These are phyloP conservation scores for Poecilia picta DNA, from an alignment of 2,797 vertebrate genomes.

Conservation along the genomic window DNA sequence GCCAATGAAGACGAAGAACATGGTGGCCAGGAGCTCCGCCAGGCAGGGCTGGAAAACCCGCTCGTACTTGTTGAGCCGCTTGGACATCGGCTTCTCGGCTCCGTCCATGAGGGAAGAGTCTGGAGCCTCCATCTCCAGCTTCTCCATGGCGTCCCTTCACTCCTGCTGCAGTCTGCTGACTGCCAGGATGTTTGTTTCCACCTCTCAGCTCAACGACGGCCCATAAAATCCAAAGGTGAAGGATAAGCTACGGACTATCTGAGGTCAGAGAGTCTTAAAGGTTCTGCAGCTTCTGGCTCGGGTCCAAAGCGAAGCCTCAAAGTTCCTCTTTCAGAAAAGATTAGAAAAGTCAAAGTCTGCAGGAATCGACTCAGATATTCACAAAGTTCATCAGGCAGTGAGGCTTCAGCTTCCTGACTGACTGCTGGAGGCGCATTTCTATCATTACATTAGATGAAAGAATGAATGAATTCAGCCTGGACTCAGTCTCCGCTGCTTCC, in stretches of 20 bases:
- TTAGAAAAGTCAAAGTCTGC: background rate
- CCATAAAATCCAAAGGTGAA: slow-evolving; percentile 46
- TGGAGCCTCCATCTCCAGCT: slow-evolving; percentile 65
- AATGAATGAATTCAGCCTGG: background rate
- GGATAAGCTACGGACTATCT: background rate
- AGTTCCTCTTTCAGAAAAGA: background rate
- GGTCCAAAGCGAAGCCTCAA: background rate
- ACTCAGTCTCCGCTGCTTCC: background rate
- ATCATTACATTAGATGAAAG: background rate
- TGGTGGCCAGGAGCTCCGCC: slow-evolving; percentile 86
- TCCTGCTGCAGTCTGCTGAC: slow-evolving; percentile 2
- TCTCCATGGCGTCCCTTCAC: slow-evolving; percentile 39
- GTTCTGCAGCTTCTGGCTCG: background rate
- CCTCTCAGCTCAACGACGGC: slow-evolving; percentile 6
- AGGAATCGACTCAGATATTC: background rate
- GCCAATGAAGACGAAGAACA: slow-evolving; percentile 88
- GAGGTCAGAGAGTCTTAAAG: background rate
- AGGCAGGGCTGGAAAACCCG: slow-evolving; percentile 85
- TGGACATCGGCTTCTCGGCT: slow-evolving; percentile 8
- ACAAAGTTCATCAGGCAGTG: no score
- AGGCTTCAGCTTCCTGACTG: background rate
- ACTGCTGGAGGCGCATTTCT: no score
- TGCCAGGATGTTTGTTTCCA: slow-evolving; percentile 29
- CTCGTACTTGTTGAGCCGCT: slow-evolving; percentile 70
- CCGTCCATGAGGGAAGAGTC: slow-evolving; percentile 52